Conservation (phyloP, 2,888 invertebrate species). For the Sicus ferrugineus region DNA sequence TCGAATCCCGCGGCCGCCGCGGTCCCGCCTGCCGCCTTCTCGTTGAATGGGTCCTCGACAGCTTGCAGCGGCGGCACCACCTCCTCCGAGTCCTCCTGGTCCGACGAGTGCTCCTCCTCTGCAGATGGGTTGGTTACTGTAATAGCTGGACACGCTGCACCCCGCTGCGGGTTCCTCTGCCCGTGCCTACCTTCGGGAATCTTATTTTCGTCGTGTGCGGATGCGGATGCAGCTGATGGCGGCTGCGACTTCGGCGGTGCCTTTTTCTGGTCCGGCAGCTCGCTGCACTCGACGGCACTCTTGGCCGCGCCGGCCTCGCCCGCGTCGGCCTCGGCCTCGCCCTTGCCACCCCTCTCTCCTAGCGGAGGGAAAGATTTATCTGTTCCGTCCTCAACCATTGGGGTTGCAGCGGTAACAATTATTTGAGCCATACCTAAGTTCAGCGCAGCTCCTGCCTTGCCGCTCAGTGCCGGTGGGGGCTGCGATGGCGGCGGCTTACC, state of each 20-base stretch:
- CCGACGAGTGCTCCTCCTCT: conserved; percentile 53
- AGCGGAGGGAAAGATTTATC: conserved; percentile 80
- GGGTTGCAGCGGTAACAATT: conserved; percentile 92
- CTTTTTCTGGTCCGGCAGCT: conserved; percentile 39
- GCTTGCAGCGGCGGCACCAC: conserved; percentile 53
- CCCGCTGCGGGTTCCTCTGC: background rate
- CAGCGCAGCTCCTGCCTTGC: conserved; percentile 66
- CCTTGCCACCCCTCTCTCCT: conserved; percentile 54
- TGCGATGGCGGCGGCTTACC: conserved; percentile 55
- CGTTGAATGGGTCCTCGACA: conserved; percentile 57
- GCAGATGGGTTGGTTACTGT: conserved; percentile 28
- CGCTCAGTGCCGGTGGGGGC: conserved; percentile 51
- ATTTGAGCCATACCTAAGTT: conserved; percentile 88
- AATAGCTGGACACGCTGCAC: background rate
- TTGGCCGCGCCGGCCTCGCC: conserved; percentile 35
- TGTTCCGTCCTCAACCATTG: conserved; percentile 83
- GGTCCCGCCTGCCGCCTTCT: conserved; percentile 47
- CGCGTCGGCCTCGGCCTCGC: conserved; percentile 27
- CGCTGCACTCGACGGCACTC: conserved; percentile 34
- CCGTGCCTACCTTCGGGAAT: conserved; percentile 51
- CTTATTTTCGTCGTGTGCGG: conserved; percentile 40
- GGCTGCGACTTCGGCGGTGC: conserved; percentile 47
- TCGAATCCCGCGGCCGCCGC: conserved; percentile 45
- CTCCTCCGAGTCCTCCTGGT: conserved; percentile 48
- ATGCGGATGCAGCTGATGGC: conserved; percentile 38